phyloP scores from a whole-genome alignment of 2,888 invertebrate genomes.

The Rapana venosa region DNA sequence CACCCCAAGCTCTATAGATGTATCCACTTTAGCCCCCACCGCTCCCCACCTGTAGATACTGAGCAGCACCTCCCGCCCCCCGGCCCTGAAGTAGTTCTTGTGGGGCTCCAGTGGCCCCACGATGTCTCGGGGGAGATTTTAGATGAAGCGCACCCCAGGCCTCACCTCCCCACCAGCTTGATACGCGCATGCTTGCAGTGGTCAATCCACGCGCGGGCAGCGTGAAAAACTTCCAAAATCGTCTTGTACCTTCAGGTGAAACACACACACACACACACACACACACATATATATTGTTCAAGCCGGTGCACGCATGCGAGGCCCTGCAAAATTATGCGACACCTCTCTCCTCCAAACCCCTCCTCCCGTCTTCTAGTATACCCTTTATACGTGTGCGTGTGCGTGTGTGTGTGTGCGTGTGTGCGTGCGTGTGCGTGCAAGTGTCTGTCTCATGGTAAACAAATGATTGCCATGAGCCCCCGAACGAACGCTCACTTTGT shows the following conservation, averaged over 20 bases:
- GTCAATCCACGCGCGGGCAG: conserved; percentile 67
- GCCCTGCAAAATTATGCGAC: no score
- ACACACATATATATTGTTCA: neutral
- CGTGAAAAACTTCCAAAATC: conserved; percentile 67
- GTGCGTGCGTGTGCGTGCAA: no score
- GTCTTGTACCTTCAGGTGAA: neutral
- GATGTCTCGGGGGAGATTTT: conserved; percentile 65
- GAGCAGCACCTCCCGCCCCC: conserved; percentile 60
- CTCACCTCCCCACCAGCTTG: conserved; percentile 57
- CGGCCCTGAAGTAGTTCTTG: conserved; percentile 58
- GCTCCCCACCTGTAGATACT: conserved; percentile 58
- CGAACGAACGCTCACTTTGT: no score
- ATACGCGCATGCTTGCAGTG: conserved; percentile 59
- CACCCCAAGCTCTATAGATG: no score
- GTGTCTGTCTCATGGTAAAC: no score
- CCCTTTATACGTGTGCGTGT: no score
- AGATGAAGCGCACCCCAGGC: conserved; percentile 59
- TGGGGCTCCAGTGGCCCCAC: conserved; percentile 62
- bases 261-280: neutral
- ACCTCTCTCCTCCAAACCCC: no score
- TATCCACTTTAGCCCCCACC: no score
- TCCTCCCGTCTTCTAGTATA: no score
- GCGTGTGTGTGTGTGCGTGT: no score
- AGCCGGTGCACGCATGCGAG: no score
- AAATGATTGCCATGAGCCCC: no score